Conservation (phyloP, 2,113 vertebrate genomes). For the Aspidoscelis tigris region DNA sequence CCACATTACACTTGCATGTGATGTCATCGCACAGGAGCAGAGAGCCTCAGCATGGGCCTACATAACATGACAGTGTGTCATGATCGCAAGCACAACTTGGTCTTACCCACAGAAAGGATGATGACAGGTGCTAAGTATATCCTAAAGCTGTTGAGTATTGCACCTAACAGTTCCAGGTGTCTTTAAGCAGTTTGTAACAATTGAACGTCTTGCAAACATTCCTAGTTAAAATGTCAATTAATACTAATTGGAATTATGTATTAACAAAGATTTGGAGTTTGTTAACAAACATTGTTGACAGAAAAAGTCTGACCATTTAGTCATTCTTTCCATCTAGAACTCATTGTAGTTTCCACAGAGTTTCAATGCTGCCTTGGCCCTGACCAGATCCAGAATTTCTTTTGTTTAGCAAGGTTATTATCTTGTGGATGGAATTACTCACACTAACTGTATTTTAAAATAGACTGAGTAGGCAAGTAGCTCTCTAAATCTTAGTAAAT, state of each 20-base stretch:
- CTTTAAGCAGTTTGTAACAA: too few relatives aligned
- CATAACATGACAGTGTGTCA: too few relatives aligned
- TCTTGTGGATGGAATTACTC: background rate
- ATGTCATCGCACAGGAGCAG: too few relatives aligned
- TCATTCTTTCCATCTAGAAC: background rate
- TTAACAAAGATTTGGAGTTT: background rate
- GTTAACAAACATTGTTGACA: background rate
- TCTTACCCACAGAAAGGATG: too few relatives aligned
- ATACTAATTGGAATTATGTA: background rate
- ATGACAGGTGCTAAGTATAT: too few relatives aligned
- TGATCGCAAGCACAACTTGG: too few relatives aligned
- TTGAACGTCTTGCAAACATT: too few relatives aligned
- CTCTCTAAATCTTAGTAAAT: constrained; percentile 46
- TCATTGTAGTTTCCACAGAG: background rate
- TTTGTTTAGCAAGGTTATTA: background rate
- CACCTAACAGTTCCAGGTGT: too few relatives aligned
- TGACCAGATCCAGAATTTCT: background rate
- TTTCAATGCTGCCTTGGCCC: background rate
- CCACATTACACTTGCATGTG: too few relatives aligned
- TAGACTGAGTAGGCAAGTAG: constrained; percentile 32
- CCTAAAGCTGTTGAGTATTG: too few relatives aligned
- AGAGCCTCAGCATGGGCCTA: too few relatives aligned
- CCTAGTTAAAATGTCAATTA: background rate
- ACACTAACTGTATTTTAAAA: background rate
- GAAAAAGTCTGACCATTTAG: background rate